These are phyloP conservation scores for Diplolepis rosae DNA, from an alignment of 2,888 invertebrate species.

Conservation along the genomic window DNA sequence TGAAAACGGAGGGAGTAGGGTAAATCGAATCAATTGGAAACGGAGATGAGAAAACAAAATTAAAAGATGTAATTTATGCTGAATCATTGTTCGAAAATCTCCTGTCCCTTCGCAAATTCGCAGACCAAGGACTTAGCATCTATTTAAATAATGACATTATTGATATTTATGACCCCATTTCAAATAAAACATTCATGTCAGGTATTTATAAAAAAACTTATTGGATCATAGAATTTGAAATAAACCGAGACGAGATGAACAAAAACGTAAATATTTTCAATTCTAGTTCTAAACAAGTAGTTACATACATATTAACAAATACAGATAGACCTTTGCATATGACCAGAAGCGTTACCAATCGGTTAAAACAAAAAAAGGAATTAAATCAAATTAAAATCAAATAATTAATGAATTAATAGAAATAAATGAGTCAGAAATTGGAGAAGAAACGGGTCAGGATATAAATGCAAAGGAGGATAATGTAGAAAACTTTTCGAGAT, in stretches of 20 bases:
- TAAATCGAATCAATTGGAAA: conserved; percentile 37
- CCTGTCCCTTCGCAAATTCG: conserved; percentile 45
- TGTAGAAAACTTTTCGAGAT: background rate
- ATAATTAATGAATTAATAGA: background rate
- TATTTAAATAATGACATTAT: conserved; percentile 44
- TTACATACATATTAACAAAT: no score
- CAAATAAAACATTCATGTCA: background rate
- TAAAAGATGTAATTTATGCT: no score
- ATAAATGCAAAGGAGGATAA: background rate
- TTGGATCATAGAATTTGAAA: no score
- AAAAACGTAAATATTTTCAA: background rate
- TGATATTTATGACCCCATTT: no score
- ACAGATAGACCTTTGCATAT: background rate
- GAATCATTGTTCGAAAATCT: conserved; percentile 45
- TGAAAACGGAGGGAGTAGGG: conserved; percentile 46
- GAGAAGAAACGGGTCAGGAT: background rate
- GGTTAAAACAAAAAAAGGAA: background rate
- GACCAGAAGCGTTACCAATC: background rate
- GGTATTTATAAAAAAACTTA: background rate
- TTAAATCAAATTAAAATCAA: background rate
- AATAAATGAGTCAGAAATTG: background rate
- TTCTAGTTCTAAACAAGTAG: background rate
- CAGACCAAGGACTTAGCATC: conserved; percentile 45
- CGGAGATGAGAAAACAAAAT: conserved; percentile 33
- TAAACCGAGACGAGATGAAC: background rate